Conservation (phyloP, 23 tunicate species). For the Ascidia mentula region DNA sequence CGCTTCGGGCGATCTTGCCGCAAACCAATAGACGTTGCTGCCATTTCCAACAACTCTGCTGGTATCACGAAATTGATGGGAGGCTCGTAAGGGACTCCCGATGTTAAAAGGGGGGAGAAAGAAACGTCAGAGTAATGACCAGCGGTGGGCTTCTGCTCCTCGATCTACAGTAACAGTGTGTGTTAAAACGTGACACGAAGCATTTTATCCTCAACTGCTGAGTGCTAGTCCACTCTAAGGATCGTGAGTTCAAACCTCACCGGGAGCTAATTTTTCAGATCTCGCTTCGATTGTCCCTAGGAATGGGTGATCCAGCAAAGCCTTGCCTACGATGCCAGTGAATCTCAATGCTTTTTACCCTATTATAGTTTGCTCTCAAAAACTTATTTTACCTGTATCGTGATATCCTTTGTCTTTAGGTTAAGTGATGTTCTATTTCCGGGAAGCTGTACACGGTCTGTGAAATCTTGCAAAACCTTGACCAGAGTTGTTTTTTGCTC, state of each 20-base stretch:
- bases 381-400: background rate
- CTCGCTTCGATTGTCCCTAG: no score
- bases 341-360: no score
- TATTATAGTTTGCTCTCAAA: no score
- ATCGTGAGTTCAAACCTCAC: no score
- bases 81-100: background rate
- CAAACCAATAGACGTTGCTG: background rate
- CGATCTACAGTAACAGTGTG: background rate
- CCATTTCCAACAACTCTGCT: background rate
- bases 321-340: no score
- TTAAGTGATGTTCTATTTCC: background rate
- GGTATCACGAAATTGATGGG: background rate
- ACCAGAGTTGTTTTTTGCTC: background rate
- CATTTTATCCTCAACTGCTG: no score
- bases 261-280: no score
- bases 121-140: background rate
- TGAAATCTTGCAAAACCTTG: background rate
- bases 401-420: background rate
- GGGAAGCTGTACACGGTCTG: background rate
- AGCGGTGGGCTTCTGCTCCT: background rate
- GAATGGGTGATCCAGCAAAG: no score
- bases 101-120: background rate
- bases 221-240: no score
- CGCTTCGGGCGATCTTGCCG: no score
- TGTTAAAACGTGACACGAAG: no score